phyloP scores from a whole-genome alignment of 2,888 invertebrate genomes.

The Lacanobia wlatinum region DNA sequence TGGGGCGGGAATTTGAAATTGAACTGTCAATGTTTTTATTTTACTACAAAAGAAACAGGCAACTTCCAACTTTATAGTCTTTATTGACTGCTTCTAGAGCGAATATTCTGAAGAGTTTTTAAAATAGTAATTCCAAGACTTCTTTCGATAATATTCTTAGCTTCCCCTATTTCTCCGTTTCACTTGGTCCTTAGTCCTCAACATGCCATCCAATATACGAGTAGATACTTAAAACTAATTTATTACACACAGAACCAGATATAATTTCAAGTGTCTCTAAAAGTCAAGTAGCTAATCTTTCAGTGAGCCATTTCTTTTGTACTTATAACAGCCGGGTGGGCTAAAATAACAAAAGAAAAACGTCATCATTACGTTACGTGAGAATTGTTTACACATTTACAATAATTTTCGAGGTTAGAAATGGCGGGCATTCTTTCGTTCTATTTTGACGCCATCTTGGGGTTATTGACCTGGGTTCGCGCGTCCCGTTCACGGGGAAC shows the following conservation, averaged over 20 bases:
- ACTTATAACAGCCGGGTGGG: constrained; percentile 30
- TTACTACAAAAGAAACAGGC: too few species aligned
- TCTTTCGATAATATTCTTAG: not conserved
- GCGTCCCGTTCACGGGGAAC: constrained; percentile 76
- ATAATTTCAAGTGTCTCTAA: constrained; percentile 49
- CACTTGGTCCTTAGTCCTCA: not conserved
- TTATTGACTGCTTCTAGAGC: not conserved
- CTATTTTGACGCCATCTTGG: constrained; percentile 89
- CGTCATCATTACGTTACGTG: constrained; percentile 66
- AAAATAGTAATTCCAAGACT: not conserved
- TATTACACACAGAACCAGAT: constrained; percentile 38
- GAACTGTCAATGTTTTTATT: not conserved
- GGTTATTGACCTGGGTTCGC: constrained; percentile 84
- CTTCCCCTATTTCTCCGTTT: not conserved
- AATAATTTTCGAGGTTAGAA: constrained; percentile 87
- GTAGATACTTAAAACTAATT: constrained; percentile 34
- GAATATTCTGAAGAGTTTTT: not conserved
- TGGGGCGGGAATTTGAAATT: constrained; percentile 5
- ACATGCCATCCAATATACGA: constrained; percentile 8
- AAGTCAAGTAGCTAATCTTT: constrained; percentile 46
- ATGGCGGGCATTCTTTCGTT: constrained; percentile 89
- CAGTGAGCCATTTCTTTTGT: constrained; percentile 43
- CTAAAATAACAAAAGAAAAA: constrained; percentile 44
- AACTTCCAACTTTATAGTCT: not conserved
- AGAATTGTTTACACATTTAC: constrained; percentile 74